These are phyloP conservation scores for Heliconius sara DNA, from an alignment of 2,888 invertebrate genomes.

Conservation along the genomic window DNA sequence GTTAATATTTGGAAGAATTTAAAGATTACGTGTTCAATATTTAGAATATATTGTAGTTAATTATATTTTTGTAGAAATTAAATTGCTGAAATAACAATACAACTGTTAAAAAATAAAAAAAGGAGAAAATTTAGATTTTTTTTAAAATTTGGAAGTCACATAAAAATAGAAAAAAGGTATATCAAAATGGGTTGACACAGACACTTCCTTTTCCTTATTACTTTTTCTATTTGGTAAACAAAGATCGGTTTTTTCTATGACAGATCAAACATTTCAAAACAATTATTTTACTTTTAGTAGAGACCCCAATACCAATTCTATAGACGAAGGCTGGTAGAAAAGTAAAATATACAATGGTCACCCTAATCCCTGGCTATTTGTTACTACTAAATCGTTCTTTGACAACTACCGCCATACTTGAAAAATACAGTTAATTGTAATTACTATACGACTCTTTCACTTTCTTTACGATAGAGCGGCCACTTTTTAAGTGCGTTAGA, in stretches of 20 bases:
- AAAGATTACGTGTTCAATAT: neutral
- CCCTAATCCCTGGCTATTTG: conserved; percentile 31
- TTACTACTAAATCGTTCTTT: conserved; percentile 52
- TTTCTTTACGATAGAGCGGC: conserved; percentile 20
- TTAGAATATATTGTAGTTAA: neutral
- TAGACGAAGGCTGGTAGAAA: conserved; percentile 17
- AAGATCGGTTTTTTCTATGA: conserved; percentile 19
- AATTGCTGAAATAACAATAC: no score
- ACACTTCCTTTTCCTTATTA: neutral
- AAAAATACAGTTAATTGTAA: conserved; percentile 50
- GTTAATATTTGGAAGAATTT: conserved; percentile 4
- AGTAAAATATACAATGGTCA: conserved; percentile 32
- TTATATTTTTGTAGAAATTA: no score
- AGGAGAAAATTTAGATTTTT: no score
- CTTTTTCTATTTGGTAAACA: neutral
- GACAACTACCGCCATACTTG: conserved; percentile 53
- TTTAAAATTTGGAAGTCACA: no score
- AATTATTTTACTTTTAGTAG: conserved; percentile 24
- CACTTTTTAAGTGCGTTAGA: conserved; percentile 13
- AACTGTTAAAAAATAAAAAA: no score
- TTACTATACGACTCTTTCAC: conserved; percentile 22
- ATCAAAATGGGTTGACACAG: neutral
- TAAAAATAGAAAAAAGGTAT: neutral
- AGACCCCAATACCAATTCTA: conserved; percentile 17
- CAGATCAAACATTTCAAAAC: conserved; percentile 20